Evolutionary conservation across 2,797 vertebrate species (phyloP), one percentile per base, ranked within the genome.

Genomic region (Chanos chanos): DNA sequence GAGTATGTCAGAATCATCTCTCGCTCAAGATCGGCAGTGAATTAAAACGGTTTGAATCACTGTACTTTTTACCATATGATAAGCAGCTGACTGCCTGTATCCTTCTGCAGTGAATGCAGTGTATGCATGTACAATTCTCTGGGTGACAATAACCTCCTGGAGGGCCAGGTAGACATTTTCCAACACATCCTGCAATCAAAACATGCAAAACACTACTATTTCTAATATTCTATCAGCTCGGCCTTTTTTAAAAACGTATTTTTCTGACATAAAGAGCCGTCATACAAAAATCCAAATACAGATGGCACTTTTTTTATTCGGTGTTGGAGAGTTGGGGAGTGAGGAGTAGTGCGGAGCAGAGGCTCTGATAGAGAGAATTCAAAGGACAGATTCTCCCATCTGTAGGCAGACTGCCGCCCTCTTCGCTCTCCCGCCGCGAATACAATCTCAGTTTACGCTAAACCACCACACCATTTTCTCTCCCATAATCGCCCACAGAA

Each of bases 261-360:
- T 71, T 73, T 27, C 59, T 73, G 55, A 68, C 68, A 71, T 66
- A 61, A 58, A 50, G 69, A 49, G 53, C 64, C 54, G 54, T 61
- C 69, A 74, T 65, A 49, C 56, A 67, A 72, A 61, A 74, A 84
- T 72, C 77, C 70, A 70, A 62, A 70, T 64, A 81, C 90, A 83
- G 71, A 88, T 85, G 74, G 62, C 64, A 65, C 87, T 89, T n/a
- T n/a, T 89, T 90, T 89, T 90, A 89, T 90, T 89, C 87, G 89
- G 87, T 89, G 79, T 85, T 82, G 86, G 76, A 76, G 79, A 80
- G 66, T 78, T 83, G 77, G 64, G 61, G 78, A 83, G 82, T 80
- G 83, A 83, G 82, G 76, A 74, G 78, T 82, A 78, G 87, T 89
- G 87, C 85, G 80, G 81, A 16, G 84, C 77, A 78, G 81, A 54